Evolutionary conservation across 1,140 invertebrate genomes (phyloP), one percentile per base, ranked within the genome.

Genomic region (Penaeus indicus): DNA sequence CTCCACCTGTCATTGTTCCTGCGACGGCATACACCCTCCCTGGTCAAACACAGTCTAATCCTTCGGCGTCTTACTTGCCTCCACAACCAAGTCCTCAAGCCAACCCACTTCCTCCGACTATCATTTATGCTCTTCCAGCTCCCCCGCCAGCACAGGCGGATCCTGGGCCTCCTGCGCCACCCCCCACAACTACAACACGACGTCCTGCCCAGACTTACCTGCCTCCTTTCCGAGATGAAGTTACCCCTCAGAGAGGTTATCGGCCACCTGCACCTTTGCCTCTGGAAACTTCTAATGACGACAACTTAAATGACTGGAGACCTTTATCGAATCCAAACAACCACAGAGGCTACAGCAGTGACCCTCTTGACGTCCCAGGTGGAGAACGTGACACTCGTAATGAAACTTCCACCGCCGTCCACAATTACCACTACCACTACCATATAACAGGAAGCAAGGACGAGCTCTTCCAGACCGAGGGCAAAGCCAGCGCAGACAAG

Each of bases 351-450:
- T 80, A 80, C n/a, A 60, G 77, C 60, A 75, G n/a, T 11, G 11
- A 18, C 27, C 69, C 21, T 25, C 61, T 61, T 18, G 84, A 75
- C 61, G 38, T 27, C 11, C 10, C 54, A 11, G 32, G n/a, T 38
- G 25, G 38, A n/a, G 61, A 10, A 10, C 60, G 63, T 38, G 38
- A 67, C n/a, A 21, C 47, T n/a, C 8, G 62, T 25, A 69, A 77
- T 25, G 54, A 78, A 3, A 32, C 25, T 18, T 47, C 32, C 3
- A n/a, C 4, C 16, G 10, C n/a, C 11, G 38, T 47, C 19, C 72
- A 88, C n/a, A 62, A 88, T 25, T 88, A 84, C 62, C 87, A 88
- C 38, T 88, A 88, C 25, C 87, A 88, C 69, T 88, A 88, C 72
- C 87, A 88, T 38, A 83, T 79, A 32, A 18, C 27, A 0, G 84